phyloP scores from a whole-genome alignment of 1,140 invertebrate species.

The Drosophila littoralis region DNA sequence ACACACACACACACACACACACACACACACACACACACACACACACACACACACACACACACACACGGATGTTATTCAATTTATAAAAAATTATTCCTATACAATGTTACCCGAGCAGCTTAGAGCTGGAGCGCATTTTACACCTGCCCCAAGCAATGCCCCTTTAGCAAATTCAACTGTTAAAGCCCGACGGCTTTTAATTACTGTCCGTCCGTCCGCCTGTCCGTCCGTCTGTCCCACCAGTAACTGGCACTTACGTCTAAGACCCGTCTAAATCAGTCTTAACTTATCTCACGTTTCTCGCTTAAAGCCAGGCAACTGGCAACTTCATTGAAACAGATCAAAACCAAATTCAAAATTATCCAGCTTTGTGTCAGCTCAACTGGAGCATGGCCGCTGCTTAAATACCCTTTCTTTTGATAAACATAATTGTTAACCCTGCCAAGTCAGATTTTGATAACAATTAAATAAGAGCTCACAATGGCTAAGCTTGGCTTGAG shows the following conservation, averaged over 20 bases:
- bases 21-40: background rate
- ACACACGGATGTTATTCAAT: constrained; percentile 3
- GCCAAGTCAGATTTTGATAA: too few species aligned
- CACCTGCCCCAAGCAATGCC: background rate
- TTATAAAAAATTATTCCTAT: constrained; percentile 17
- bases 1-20: background rate
- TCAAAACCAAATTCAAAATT: background rate
- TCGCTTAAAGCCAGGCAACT: background rate
- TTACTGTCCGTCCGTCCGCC: background rate
- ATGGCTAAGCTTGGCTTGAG: too few species aligned
- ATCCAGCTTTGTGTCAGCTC: too few species aligned
- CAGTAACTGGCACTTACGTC: constrained; percentile 1
- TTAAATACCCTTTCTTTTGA: too few species aligned
- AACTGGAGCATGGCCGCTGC: too few species aligned
- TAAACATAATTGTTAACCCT: too few species aligned
- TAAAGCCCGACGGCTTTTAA: constrained; percentile 2
- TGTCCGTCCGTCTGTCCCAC: too few species aligned
- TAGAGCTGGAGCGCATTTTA: background rate
- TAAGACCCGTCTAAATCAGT: background rate
- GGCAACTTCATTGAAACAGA: background rate
- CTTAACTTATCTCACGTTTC: constrained; percentile 1
- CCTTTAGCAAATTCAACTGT: background rate
- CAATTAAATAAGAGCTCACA: too few species aligned
- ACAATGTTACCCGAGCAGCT: constrained; percentile 6
- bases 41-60: background rate